These are phyloP conservation scores for Ophion ventricosus DNA, from an alignment of 2,888 invertebrate genomes.

Conservation along the genomic window DNA sequence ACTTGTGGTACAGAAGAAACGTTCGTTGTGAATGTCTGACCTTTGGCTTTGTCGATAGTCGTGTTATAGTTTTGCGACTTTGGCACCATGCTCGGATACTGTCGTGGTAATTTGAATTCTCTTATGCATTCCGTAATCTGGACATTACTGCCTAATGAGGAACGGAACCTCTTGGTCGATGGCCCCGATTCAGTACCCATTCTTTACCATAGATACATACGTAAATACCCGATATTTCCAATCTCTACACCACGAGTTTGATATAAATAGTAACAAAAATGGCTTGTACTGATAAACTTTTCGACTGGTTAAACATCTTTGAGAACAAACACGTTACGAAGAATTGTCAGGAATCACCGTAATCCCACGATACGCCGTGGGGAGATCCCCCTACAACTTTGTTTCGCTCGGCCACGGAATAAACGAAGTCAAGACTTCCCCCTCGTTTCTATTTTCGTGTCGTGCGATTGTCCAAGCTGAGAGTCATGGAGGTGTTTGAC, in stretches of 20 bases:
- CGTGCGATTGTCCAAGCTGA: background rate
- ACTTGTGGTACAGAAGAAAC: background rate
- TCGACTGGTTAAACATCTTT: background rate
- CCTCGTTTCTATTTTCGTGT: background rate
- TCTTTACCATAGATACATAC: conserved; percentile 6
- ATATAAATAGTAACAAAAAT: background rate
- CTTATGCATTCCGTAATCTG: conserved; percentile 70
- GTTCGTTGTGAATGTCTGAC: background rate
- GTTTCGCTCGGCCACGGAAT: background rate
- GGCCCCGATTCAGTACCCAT: conserved; percentile 60
- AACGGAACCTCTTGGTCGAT: conserved; percentile 57
- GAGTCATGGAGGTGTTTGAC: background rate
- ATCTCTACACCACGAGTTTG: background rate
- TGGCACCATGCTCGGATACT: conserved; percentile 72
- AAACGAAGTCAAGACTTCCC: background rate
- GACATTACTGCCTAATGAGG: conserved; percentile 38
- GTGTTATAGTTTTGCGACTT: conserved; percentile 9
- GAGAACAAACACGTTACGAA: conserved; percentile 31
- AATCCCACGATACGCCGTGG: conserved; percentile 33
- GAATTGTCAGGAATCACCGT: conserved; percentile 61
- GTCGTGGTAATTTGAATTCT: conserved; percentile 73
- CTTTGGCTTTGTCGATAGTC: background rate
- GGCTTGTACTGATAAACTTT: background rate
- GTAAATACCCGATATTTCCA: background rate
- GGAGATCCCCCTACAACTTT: conserved; percentile 53